These are phyloP conservation scores for human (Homo sapiens) DNA, from an alignment of 2,113 vertebrate species.

Conservation along the genomic window GRCh38 chr11:40540001-40540500, in stretches of 20 bases:
- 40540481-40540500: slow-evolving; percentile 66
- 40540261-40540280: slow-evolving; percentile 67
- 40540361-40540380: slow-evolving; percentile 41
- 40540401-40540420: slow-evolving; percentile 62
- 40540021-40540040: neutral
- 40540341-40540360: slow-evolving; percentile 79
- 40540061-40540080: slow-evolving; percentile 57
- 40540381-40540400: slow-evolving; percentile 67
- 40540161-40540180: slow-evolving; percentile 65
- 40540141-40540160: slow-evolving; percentile 61
- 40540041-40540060: slow-evolving; percentile 12
- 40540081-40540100: slow-evolving; percentile 33
- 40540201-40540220: slow-evolving; percentile 66
- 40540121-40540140: slow-evolving; percentile 53
- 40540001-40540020: neutral
- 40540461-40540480: slow-evolving; percentile 54
- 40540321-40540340: slow-evolving; percentile 42
- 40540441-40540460: slow-evolving; percentile 62
- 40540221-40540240: slow-evolving; percentile 56
- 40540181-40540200: slow-evolving; percentile 57
- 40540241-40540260: slow-evolving; percentile 69
- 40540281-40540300: slow-evolving; percentile 76
- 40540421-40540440: slow-evolving; percentile 17
- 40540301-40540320: slow-evolving; percentile 72
- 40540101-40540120: slow-evolving; percentile 52